These are phyloP conservation scores for Melanocharis versteri DNA, from an alignment of 2,113 vertebrate genomes.

Conservation along the genomic window DNA sequence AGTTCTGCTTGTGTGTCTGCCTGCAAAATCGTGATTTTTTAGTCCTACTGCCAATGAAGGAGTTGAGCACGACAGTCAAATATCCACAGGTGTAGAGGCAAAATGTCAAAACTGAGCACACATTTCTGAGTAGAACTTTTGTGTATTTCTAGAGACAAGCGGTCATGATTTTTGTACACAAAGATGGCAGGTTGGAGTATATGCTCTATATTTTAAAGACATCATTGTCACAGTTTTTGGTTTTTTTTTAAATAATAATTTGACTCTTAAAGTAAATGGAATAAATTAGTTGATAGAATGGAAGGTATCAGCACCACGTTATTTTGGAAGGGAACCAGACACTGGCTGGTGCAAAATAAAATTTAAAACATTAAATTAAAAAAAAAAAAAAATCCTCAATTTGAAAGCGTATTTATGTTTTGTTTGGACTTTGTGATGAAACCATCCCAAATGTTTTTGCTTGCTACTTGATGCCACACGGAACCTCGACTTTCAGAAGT, in stretches of 20 bases:
- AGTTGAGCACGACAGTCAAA: neutral
- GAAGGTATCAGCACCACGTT: neutral
- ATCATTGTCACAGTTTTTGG: accelerated
- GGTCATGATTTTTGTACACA: neutral
- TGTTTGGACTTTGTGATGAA: neutral
- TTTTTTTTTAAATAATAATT: neutral
- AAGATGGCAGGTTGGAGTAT: neutral
- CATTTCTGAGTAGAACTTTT: neutral
- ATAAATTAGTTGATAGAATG: neutral
- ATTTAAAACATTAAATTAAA: too few species aligned
- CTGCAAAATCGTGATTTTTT: neutral
- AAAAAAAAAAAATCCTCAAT: neutral
- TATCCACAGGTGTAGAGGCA: neutral
- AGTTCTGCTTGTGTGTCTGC: neutral
- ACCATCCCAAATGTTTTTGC: neutral
- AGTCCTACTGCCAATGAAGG: neutral
- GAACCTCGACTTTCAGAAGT: neutral
- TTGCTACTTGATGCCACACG: neutral
- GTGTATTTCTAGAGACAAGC: neutral
- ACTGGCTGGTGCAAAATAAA: accelerated
- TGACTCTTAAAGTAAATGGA: neutral
- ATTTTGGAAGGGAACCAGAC: neutral
- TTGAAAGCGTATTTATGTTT: neutral
- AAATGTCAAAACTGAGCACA: neutral
- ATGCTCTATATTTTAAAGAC: neutral